These are phyloP conservation scores for Mythimna vitellina DNA, from an alignment of 2,888 invertebrate species.

Conservation along the genomic window DNA sequence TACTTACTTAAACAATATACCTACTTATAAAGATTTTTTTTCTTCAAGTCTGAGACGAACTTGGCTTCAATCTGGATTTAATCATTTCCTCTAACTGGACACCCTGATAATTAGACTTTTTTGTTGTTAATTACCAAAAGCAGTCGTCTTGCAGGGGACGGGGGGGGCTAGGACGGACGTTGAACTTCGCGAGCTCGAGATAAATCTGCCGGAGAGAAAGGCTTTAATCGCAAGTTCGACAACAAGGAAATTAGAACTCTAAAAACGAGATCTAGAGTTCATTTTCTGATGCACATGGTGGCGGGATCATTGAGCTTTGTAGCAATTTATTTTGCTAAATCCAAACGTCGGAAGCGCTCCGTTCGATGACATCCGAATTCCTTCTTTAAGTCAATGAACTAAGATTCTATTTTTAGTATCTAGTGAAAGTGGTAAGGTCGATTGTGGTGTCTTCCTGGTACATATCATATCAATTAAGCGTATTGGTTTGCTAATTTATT, in stretches of 20 bases:
- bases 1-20: constrained; percentile 16
- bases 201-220: constrained; percentile 65
- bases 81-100: constrained; percentile 77
- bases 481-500: constrained; percentile 86
- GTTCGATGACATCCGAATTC: constrained; percentile 53
- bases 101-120: constrained; percentile 79
- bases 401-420: constrained; percentile 59
- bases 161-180: constrained; percentile 86
- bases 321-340: constrained; percentile 78
- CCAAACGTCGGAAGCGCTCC: constrained; percentile 72
- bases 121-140: constrained; percentile 87
- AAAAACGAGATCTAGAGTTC: constrained; percentile 65
- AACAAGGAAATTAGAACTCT: constrained; percentile 69
- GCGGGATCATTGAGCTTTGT: constrained; percentile 89
- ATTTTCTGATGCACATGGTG: constrained; percentile 71
- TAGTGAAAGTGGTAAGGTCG: constrained; percentile 75
- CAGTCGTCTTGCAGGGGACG: constrained; percentile 72
- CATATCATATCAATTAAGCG: constrained; percentile 86
- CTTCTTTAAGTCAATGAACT: constrained; percentile 42
- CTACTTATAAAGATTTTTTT: constrained; percentile 24
- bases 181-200: constrained; percentile 81
- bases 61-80: constrained; percentile 53
- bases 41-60: constrained; percentile 11
- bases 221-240: constrained; percentile 65
- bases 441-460: constrained; percentile 85